These are phyloP conservation scores for Linhomoeus sp. DNA, from an alignment of 2,888 invertebrate genomes.

Conservation along the genomic window DNA sequence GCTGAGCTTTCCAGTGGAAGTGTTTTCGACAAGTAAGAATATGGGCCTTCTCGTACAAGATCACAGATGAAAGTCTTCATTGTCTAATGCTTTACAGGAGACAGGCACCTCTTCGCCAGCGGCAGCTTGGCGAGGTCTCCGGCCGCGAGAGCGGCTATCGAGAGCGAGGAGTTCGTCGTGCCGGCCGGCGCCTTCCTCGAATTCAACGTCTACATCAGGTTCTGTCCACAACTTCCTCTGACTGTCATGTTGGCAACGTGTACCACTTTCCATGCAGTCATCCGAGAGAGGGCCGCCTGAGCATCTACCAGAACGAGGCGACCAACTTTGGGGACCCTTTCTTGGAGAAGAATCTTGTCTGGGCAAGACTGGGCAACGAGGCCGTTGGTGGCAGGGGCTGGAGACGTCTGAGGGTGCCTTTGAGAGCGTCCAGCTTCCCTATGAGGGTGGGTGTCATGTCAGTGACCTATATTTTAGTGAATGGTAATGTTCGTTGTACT, in stretches of 20 bases:
- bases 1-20: too few species aligned
- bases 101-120: too few species aligned
- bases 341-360: background rate
- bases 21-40: too few species aligned
- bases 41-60: too few species aligned
- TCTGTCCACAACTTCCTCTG: background rate
- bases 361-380: background rate
- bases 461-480: too few species aligned
- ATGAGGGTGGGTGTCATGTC: background rate
- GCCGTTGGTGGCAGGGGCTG: conserved; percentile 1
- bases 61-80: too few species aligned
- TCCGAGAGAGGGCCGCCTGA: conserved; percentile 1
- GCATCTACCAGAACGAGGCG: conserved; percentile 1
- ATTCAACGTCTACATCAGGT: conserved; percentile 4
- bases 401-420: background rate
- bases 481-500: background rate
- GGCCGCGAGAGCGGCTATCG: background rate
- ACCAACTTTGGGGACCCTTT: background rate
- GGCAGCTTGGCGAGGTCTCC: too few species aligned
- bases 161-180: background rate
- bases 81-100: too few species aligned
- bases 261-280: background rate
- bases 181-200: conserved; percentile 2
- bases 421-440: conserved; percentile 2
- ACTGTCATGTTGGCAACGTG: background rate